Evolutionary conservation across 2,797 vertebrate genomes (phyloP).

Genomic region (Malurus splendens): DNA sequence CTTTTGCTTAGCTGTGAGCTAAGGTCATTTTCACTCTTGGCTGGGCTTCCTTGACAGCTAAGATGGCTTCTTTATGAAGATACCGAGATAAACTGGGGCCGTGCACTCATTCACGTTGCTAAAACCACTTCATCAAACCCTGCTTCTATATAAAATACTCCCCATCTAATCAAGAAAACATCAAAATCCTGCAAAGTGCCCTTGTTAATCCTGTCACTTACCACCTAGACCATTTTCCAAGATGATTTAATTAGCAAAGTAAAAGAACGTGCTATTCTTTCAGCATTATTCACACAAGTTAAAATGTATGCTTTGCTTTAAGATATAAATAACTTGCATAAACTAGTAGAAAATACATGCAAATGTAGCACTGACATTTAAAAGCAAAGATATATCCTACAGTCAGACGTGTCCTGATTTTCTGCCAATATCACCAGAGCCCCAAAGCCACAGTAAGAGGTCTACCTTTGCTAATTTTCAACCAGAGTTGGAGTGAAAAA

Average conservation of each 20-base stretch:
- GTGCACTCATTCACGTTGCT: constrained; percentile 46
- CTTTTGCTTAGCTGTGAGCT: constrained; percentile 69
- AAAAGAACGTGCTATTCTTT: constrained; percentile 50
- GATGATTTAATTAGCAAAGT: constrained; percentile 72
- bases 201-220: constrained; percentile 65
- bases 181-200: constrained; percentile 57
- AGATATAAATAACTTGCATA: constrained; percentile 56
- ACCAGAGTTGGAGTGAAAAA: background rate
- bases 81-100: constrained; percentile 55
- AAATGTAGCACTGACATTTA: background rate
- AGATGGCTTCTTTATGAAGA: constrained; percentile 68
- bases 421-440: background rate
- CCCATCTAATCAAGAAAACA: constrained; percentile 69
- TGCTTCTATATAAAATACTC: constrained; percentile 58
- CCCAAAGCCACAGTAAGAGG: background rate
- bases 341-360: background rate
- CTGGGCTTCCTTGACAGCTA: constrained; percentile 62
- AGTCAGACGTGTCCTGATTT: background rate
- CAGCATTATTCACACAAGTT: constrained; percentile 37
- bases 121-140: constrained; percentile 66
- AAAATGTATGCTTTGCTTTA: constrained; percentile 37
- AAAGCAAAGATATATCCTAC: background rate
- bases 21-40: constrained; percentile 74
- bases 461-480: background rate
- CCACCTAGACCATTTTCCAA: constrained; percentile 63